phyloP scores from a whole-genome alignment of 2,113 vertebrate species.

The Trinectes maculatus region DNA sequence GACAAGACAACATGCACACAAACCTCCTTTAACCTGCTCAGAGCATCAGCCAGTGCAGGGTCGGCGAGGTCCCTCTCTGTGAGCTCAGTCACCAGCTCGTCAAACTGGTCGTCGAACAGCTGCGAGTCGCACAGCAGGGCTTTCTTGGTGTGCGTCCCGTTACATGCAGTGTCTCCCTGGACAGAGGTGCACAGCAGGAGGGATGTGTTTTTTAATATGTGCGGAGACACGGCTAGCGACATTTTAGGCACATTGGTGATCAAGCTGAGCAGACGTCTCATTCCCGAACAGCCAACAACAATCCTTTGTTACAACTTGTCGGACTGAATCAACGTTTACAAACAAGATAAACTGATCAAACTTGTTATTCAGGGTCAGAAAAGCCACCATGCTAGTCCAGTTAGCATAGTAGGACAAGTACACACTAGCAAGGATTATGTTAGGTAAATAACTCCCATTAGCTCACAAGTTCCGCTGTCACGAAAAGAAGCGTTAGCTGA shows the following conservation, averaged over 20 bases:
- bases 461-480: constrained; percentile 11
- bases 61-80: constrained; percentile 82
- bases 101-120: constrained; percentile 86
- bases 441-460: constrained; percentile 26
- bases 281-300: neutral
- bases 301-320: neutral
- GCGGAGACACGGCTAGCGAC: neutral
- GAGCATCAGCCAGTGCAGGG: constrained; percentile 82
- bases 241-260: constrained; percentile 15
- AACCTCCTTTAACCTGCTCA: constrained; percentile 85
- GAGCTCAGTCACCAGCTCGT: constrained; percentile 86
- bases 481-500: constrained; percentile 54
- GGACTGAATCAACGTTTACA: neutral
- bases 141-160: constrained; percentile 68
- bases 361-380: neutral
- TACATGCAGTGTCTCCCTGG: constrained; percentile 73
- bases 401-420: too few relatives aligned
- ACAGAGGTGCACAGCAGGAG: constrained; percentile 24
- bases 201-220: neutral
- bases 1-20: neutral
- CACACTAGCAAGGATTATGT: constrained; percentile 17
- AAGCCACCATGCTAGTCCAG: neutral
- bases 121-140: constrained; percentile 70
- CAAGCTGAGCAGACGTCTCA: constrained; percentile 49
- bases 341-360: neutral